Conservation (phyloP, 2,888 invertebrate species). For the Drosophila mayaguana region DNA sequence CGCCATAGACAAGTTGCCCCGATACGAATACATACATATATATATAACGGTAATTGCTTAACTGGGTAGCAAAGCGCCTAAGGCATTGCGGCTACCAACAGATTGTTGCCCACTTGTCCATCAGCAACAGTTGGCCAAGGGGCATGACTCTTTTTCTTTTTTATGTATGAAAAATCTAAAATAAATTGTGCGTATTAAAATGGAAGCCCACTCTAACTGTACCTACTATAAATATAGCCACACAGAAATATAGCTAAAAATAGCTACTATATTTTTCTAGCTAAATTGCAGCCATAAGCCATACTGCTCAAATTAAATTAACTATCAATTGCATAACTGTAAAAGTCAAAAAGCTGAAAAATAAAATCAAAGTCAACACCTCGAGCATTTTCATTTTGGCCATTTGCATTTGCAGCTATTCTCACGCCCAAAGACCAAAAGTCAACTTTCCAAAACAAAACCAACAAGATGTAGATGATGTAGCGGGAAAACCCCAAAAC, state of each 20-base stretch:
- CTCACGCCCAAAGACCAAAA: constrained; percentile 51
- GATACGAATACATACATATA: constrained; percentile 9
- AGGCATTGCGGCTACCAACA: constrained; percentile 18
- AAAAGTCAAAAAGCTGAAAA: background rate
- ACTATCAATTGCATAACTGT: constrained; percentile 24
- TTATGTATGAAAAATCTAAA: background rate
- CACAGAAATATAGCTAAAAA: background rate
- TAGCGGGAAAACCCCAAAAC: constrained; percentile 8
- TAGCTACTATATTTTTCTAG: background rate
- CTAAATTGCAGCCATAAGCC: background rate
- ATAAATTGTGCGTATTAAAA: background rate
- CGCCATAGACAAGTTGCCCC: constrained; percentile 27
- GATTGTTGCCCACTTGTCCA: constrained; percentile 21
- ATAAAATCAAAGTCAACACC: background rate
- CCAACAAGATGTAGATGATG: constrained; percentile 10
- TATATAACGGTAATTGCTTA: constrained; percentile 65
- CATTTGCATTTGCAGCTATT: constrained; percentile 47
- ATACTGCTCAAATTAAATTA: background rate
- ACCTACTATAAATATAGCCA: background rate
- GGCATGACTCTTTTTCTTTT: background rate
- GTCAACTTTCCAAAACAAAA: constrained; percentile 51
- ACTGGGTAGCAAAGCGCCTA: constrained; percentile 34
- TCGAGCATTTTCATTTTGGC: constrained; percentile 40
- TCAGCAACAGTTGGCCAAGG: constrained; percentile 41
- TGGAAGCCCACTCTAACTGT: background rate